Evolutionary conservation across 1,140 invertebrate species (phyloP), one percentile per base, ranked within the genome.

Genomic region (Coenobita brevimanus): DNA sequence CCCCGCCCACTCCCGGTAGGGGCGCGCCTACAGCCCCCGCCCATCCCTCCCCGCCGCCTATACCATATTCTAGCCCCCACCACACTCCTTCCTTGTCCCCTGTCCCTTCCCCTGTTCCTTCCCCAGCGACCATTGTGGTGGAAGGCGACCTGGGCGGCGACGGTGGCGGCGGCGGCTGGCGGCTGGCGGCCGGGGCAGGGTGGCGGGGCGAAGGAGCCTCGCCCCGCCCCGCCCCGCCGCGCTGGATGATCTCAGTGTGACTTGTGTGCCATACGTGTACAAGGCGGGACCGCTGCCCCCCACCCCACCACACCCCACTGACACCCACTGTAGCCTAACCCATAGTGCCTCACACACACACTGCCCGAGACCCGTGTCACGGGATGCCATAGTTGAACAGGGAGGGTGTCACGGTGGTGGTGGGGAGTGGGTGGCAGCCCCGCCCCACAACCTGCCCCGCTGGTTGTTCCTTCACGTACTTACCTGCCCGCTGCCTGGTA

Each of bases 1-100:
- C 33, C 89, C 85, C 57, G 87, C 91, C 64, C 88, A 90, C 82
- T 80, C 89, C 10, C 82, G 89, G 78, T 90, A 90, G 82, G 84
- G 84, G 46, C 54, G 43, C 76, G 76, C 76, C 76, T 27, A 21
- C 71, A 57, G 73, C 46, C 50, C 78, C 64, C 24, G 24, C 24
- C 84, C 76, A n/a, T 64, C 64, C 27, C 30, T 76, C n/a, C 62
- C 38, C 33, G 43, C 76, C 64, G 27, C 46, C 76, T 24, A 41
- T 41, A 69, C 17, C 30, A n/a, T 33, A 54, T 50, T 17, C 71
- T 57, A 73, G 4, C 24, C 30, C 38, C 75, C 79, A 79, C 27
- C 84, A 46, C 43, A 46, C 15, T 1, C 36, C 43, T 46, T 6
- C 21, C n/a, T n/a, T 46, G 38, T 46, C 21, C n/a, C 38, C 3